Evolutionary conservation across 2,797 vertebrate species (phyloP).

Genomic region (Acanthurus lineatus): DNA sequence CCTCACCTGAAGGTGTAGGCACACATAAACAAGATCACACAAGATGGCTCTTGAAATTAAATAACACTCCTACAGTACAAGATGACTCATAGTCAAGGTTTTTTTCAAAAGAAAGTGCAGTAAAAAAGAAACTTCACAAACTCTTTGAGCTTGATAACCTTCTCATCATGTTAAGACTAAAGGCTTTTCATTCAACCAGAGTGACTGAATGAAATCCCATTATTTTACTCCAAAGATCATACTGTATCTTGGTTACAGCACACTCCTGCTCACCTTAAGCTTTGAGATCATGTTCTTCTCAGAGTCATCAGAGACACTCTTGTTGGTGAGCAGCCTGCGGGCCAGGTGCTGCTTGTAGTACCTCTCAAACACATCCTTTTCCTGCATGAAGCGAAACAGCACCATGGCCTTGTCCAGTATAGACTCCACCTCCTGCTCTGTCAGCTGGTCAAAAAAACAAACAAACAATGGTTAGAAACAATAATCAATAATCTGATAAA

Average conservation of each 20-base stretch:
- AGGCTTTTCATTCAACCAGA: background rate
- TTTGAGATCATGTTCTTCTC: conserved; percentile 99
- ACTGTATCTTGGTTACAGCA: background rate
- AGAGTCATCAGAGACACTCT: conserved; percentile 99
- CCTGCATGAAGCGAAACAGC: conserved; percentile 99
- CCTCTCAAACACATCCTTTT: conserved; percentile 99
- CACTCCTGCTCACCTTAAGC: conserved; percentile 89
- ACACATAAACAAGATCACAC: background rate
- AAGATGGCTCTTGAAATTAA: background rate
- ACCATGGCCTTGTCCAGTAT: conserved; percentile 99
- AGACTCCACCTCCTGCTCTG: conserved; percentile 96
- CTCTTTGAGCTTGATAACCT: background rate
- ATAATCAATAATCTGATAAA: background rate
- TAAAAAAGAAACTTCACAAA: background rate
- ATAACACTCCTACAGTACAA: background rate
- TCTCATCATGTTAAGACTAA: background rate
- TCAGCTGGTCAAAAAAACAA: conserved; percentile 70
- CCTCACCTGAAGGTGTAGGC: background rate
- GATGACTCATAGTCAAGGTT: background rate
- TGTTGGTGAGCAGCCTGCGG: conserved; percentile 97
- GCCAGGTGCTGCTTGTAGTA: conserved; percentile 99
- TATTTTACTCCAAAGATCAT: background rate
- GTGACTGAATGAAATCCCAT: background rate
- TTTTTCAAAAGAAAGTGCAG: background rate
- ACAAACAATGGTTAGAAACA: background rate